Evolutionary conservation across 2,797 vertebrate species (phyloP).

Genomic region (Phataginus tricuspis): DNA sequence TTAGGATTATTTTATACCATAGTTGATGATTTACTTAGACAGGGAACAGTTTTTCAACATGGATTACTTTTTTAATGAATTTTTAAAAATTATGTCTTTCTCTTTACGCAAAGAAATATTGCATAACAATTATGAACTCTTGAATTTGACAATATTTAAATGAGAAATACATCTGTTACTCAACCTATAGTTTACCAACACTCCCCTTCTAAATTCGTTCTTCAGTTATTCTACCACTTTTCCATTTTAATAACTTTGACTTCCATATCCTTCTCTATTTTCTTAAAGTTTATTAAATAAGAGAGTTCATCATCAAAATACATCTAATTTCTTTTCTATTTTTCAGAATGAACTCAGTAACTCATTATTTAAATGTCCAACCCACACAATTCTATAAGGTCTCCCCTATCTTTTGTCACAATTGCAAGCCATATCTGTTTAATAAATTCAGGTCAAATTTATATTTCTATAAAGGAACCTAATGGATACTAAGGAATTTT

Average conservation of each 20-base stretch:
- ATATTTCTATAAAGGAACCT: constrained; percentile 3
- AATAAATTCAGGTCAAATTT: constrained; percentile 36
- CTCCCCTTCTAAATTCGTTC: neutral
- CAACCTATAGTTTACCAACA: neutral
- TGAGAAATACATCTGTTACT: neutral
- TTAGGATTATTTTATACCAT: neutral
- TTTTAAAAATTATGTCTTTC: neutral
- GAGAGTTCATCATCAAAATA: neutral
- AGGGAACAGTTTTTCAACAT: neutral
- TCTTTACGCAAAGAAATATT: neutral
- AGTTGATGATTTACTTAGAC: neutral
- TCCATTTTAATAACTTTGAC: neutral
- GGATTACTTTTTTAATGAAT: neutral
- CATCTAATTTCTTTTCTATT: constrained; percentile 21
- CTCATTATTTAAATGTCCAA: constrained; percentile 30
- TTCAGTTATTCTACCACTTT: neutral
- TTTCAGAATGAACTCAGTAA: constrained; percentile 25
- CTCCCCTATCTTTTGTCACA: neutral
- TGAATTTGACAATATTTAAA: neutral
- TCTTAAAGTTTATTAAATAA: constrained; percentile 36
- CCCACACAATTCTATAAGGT: neutral
- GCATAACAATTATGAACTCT: neutral
- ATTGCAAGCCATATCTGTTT: neutral
- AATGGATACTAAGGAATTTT: constrained; percentile 14
- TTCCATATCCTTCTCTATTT: neutral